Base-by-base conservation (phyloP, 2,113 vertebrate species). In the Vulpes ferrilata region DNA sequence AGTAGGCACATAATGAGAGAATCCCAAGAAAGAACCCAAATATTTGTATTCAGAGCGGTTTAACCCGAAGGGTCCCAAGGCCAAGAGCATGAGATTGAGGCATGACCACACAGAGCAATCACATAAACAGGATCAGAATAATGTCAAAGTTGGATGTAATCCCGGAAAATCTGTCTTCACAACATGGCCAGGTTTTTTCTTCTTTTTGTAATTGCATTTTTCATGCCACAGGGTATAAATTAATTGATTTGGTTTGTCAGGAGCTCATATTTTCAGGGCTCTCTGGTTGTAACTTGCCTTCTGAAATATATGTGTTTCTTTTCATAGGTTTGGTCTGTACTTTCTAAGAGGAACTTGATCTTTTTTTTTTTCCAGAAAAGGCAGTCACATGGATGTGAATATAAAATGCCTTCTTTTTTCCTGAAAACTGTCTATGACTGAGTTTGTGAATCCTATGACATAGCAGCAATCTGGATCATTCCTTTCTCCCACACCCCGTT, bases 191-290 rank as follows among this genome's bases (percentile, higher is more conserved):
- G 10, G 10, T 8, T 43, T 43, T 64, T 23, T 38, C 30, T 81
- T 55, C 60, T 81, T 76, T 55, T 8, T 16, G 3, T 94, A 83
- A 87, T 81, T 87, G 62, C 38, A 22, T 64, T 96, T 92, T 87
- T 95, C 62, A 32, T 84, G 43, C 86, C 48, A 62, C 7, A 0
- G 25, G 86, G 59, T 32, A 13, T 11, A 81, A 76, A 87, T 95
- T 90, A 95, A 94, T 93, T 82, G 82, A 91, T 93, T 27, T 30
- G 62, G 17, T 55, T 87, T 96, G 79, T 95, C 69, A 82, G 19
- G 57, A 79, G 11, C 71, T 88, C 32, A 0, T 74, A 25, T 69
- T 90, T 95, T 92, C 64, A 60, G 64, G 30, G 27, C 30, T 65
- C 48, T 94, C 59, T 3, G 16, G 19, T 38, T 78, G 17, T 62